Percentiles rank a stretch among this genome's conserved stretches.
phyloP scores from a whole-genome alignment of 2,888 invertebrate genomes.

The Lomographa bimaculata region DNA sequence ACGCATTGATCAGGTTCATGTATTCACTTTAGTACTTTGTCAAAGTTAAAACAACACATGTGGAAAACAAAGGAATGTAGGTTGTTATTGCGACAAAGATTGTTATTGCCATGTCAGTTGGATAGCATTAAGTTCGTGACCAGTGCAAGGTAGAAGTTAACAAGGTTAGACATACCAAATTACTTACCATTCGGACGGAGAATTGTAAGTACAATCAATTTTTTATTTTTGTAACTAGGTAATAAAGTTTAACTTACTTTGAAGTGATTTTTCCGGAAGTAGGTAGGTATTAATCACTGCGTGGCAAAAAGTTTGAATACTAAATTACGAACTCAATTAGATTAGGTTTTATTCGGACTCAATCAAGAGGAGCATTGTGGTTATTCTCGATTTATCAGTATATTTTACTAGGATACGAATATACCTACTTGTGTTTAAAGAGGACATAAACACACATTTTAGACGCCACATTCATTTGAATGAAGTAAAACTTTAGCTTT shows the following conservation, averaged over 20 bases:
- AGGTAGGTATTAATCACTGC: neutral
- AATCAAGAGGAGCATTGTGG: no score
- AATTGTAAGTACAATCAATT: neutral
- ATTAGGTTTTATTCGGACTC: no score
- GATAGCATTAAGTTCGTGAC: slow-evolving; percentile 14
- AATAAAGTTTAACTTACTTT: slow-evolving; percentile 7
- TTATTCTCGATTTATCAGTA: no score
- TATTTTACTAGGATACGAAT: no score
- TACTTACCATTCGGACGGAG: neutral
- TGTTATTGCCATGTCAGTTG: no score
- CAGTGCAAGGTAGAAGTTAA: slow-evolving; percentile 15
- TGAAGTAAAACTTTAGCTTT: no score
- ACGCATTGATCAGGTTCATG: neutral
- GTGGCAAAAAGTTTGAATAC: neutral
- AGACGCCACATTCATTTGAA: no score
- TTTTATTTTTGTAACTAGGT: slow-evolving; percentile 3
- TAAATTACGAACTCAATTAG: slow-evolving; percentile 2
- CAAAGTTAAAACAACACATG: no score
- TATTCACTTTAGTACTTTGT: neutral
- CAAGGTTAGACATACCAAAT: slow-evolving; percentile 12
- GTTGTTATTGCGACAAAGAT: slow-evolving; percentile 5
- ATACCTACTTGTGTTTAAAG: no score
- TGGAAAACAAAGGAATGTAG: no score
- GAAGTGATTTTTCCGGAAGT: slow-evolving; percentile 4
- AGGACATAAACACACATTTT: no score